phyloP scores from a whole-genome alignment of 2,113 vertebrate species.

The Takifugu bimaculatus region DNA sequence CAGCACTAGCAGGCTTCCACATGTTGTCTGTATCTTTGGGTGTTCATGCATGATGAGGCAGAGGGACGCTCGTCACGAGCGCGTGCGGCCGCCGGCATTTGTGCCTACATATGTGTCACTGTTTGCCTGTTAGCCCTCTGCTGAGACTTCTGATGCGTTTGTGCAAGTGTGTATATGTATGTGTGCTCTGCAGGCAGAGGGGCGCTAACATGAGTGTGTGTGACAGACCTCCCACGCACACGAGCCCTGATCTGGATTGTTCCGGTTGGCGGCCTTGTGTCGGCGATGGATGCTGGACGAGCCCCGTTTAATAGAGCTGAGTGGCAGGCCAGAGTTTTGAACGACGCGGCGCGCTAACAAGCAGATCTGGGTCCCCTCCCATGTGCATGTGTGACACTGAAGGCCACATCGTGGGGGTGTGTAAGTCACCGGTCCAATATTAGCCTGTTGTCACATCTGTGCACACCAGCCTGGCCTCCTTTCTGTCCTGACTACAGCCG shows the following conservation, averaged over 20 bases:
- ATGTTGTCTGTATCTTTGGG: background rate
- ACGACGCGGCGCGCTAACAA: slow-evolving; percentile 43
- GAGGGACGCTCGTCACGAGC: slow-evolving; percentile 8
- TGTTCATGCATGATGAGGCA: slow-evolving; percentile 27
- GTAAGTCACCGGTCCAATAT: background rate
- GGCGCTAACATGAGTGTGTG: slow-evolving; percentile 46
- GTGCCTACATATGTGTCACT: slow-evolving; percentile 7
- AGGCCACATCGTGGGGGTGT: slow-evolving; percentile 3
- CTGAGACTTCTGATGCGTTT: slow-evolving; percentile 7
- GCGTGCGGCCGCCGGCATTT: slow-evolving; percentile 1
- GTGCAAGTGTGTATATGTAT: slow-evolving; percentile 10
- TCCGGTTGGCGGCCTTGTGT: slow-evolving; percentile 44
- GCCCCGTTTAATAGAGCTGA: slow-evolving; percentile 14
- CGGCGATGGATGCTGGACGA: slow-evolving; percentile 33
- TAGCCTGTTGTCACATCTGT: no score
- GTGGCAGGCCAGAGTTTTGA: slow-evolving; percentile 21
- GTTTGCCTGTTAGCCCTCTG: slow-evolving; percentile 10
- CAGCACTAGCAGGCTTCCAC: no score
- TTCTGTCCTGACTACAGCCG: no score
- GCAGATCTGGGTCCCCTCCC: slow-evolving; percentile 24
- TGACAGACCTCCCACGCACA: slow-evolving; percentile 55
- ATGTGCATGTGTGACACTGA: slow-evolving; percentile 28
- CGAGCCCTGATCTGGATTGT: slow-evolving; percentile 47
- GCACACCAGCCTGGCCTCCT: no score
- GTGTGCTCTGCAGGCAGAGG: slow-evolving; percentile 25